Conservation (phyloP, 2,797 vertebrate species). For the Lateolabrax maculatus region DNA sequence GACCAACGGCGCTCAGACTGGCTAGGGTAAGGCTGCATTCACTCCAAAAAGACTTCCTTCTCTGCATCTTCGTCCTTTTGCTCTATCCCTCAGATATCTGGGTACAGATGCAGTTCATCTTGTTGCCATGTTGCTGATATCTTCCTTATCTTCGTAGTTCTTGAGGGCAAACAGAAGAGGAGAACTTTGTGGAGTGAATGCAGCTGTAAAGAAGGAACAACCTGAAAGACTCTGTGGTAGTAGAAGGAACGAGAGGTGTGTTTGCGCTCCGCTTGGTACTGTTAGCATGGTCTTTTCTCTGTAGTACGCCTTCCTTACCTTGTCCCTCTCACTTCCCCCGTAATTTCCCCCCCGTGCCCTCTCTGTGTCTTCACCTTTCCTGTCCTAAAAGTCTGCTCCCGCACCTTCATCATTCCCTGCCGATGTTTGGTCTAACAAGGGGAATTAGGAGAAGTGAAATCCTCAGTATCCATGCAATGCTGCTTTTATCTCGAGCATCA, state of each 20-base stretch:
- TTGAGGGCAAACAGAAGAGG: conserved; percentile 33
- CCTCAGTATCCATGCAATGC: conserved; percentile 77
- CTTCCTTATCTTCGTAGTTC: conserved; percentile 19
- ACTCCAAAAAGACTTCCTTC: conserved; percentile 36
- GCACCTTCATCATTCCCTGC: conserved; percentile 66
- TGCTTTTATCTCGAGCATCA: conserved; percentile 75
- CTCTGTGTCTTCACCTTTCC: conserved; percentile 40
- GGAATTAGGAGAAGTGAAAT: conserved; percentile 57
- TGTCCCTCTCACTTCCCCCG: conserved; percentile 9
- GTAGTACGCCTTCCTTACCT: conserved; percentile 46
- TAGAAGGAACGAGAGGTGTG: conserved; percentile 57
- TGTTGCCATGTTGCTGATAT: conserved; percentile 41
- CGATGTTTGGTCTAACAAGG: conserved; percentile 49
- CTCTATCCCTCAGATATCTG: conserved; percentile 11
- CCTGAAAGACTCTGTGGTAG: conserved; percentile 61
- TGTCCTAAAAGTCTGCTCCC: conserved; percentile 61
- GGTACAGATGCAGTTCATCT: conserved; percentile 25
- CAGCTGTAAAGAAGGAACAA: conserved; percentile 51
- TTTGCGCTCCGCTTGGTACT: conserved; percentile 64
- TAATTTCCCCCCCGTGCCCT: conserved; percentile 14
- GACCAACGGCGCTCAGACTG: conserved; percentile 69
- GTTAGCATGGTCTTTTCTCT: conserved; percentile 56
- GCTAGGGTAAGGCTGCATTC: conserved; percentile 65
- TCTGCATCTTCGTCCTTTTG: conserved; percentile 43
- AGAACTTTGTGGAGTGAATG: conserved; percentile 39